Conservation (phyloP, 2,113 vertebrate species). For the Gymnocephalus cernua region DNA sequence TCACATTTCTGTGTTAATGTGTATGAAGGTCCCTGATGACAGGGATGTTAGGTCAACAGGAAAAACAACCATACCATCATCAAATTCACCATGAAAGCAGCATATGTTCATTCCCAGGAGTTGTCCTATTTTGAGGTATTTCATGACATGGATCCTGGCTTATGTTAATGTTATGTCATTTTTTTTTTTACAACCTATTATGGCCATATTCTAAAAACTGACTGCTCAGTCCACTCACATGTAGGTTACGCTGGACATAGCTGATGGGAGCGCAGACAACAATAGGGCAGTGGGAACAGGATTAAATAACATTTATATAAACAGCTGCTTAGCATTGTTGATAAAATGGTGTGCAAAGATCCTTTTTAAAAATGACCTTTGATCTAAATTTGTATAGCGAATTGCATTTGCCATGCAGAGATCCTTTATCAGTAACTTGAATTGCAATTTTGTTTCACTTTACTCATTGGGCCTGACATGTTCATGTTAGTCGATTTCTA, state of each 20-base stretch:
- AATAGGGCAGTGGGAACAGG: not conserved
- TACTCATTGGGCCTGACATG: too few species aligned
- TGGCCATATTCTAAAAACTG: slow-evolving; percentile 56
- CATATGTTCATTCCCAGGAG: slow-evolving; percentile 44
- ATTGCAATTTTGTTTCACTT: too few species aligned
- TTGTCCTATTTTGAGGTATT: slow-evolving; percentile 60
- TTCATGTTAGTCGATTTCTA: too few species aligned
- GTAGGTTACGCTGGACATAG: slow-evolving; percentile 18
- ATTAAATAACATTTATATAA: not conserved
- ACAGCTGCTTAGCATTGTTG: too few species aligned
- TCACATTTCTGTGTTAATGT: slow-evolving; percentile 4
- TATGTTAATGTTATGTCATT: slow-evolving; percentile 66
- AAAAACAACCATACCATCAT: slow-evolving; percentile 15
- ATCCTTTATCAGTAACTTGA: too few species aligned
- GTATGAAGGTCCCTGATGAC: slow-evolving; percentile 8
- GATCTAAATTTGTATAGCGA: too few species aligned
- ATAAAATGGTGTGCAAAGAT: too few species aligned
- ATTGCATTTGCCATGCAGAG: too few species aligned
- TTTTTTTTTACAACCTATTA: slow-evolving; percentile 27
- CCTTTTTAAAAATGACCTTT: too few species aligned
- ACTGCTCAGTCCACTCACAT: slow-evolving; percentile 28
- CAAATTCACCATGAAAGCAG: slow-evolving; percentile 54
- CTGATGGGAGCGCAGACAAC: slow-evolving; percentile 2
- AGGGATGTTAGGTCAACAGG: slow-evolving; percentile 19
- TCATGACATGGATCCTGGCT: slow-evolving; percentile 61